These are phyloP conservation scores for Tichodroma muraria DNA, from an alignment of 2,113 vertebrate species.

Conservation along the genomic window DNA sequence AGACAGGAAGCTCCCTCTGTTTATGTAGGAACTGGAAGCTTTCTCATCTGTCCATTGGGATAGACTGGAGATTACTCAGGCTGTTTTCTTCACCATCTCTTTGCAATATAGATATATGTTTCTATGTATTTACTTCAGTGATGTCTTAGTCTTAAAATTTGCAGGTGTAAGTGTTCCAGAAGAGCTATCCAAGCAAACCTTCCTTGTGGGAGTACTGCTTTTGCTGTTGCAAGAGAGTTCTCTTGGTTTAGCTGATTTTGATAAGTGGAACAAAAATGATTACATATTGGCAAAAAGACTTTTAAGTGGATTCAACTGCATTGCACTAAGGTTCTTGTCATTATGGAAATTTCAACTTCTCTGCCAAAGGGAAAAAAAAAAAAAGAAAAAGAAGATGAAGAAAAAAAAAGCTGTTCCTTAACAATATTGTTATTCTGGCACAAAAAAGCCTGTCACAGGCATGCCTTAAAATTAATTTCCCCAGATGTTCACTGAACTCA, in stretches of 20 bases:
- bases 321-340: not conserved
- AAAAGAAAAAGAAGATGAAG: not conserved
- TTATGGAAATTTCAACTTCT: not conserved
- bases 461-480: conserved; percentile 11
- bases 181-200: not conserved
- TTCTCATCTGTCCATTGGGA: not conserved
- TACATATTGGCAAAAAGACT: not conserved
- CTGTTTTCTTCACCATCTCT: not conserved
- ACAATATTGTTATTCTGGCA: conserved; percentile 32
- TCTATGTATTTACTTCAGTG: not conserved
- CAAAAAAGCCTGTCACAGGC: not conserved
- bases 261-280: not conserved
- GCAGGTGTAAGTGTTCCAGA: not conserved
- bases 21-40: not conserved
- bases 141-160: not conserved
- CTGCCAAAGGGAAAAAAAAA: not conserved
- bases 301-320: not conserved
- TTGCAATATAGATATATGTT: not conserved
- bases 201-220: not conserved
- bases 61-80: not conserved
- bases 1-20: not conserved
- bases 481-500: not conserved
- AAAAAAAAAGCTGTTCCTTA: not conserved
- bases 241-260: not conserved
- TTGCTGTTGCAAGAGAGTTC: not conserved